Evolutionary conservation across 2,113 vertebrate species (phyloP), one percentile per base, ranked within the genome.

Genomic region (Podiceps cristatus): DNA sequence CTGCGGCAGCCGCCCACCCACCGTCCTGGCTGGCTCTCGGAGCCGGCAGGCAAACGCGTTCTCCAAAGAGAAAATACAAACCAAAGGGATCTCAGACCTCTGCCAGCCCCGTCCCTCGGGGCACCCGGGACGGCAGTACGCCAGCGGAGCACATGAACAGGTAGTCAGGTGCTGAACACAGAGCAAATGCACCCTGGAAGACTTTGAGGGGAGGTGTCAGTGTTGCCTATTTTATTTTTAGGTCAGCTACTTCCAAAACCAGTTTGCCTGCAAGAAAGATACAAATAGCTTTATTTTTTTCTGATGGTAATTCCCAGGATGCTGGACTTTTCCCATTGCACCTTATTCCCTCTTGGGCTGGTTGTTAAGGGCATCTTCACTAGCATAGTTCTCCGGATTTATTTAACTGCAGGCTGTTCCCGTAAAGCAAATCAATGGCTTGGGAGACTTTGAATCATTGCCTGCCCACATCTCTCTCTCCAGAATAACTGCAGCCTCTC

Each of bases 71-170:
- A 67, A 96, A 83, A 27, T 0, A 55, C 13, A 56, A 60, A 55
- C 24, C 0, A 37, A 72, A 44, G 53, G 50, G 11, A 3, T 4
- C 29, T 50, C 0, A 0, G 11, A 4, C 31, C 44, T 37, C 18
- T 72, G 62, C 33, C 45, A 56, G 10, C 5, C 5, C 17, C 12
- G 0, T 3, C 29, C 49, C 64, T 23, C 5, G 47, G 53, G 53
- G 31, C 55, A 67, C 69, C 10, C 5, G 0, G 52, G 24, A 33
- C 24, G 49, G 35, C 27, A 2, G 2, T 1, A 6, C 1, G 6
- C 45, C 37, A 49, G 53, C 55, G 33, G n/a, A 23, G 52, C 44
- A 4, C 33, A 1, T 0, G 3, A 19, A 4, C 37, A 2, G 59
- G 20, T 25, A 22, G 16, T 1, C 25, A 28, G 49, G 31, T 23